Conservation (phyloP, 2,113 vertebrate species). For the Ammodramus savannarum region DNA sequence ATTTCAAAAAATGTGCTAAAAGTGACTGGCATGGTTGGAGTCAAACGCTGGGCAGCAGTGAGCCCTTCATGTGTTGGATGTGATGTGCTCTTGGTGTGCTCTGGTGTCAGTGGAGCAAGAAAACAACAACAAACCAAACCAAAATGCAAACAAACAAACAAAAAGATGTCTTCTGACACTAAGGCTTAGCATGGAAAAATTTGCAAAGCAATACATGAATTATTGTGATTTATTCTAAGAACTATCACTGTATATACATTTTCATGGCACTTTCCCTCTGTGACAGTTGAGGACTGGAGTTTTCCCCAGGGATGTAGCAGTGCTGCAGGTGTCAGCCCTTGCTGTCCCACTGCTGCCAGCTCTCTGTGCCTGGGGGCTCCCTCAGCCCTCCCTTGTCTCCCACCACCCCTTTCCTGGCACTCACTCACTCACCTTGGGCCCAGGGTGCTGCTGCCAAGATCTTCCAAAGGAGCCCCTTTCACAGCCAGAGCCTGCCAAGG, state of each 20-base stretch:
- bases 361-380: neutral
- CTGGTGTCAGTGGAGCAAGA: neutral
- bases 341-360: neutral
- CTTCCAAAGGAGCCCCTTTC: neutral
- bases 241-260: neutral
- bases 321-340: neutral
- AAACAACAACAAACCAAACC: neutral
- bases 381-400: neutral
- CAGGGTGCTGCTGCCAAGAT: neutral
- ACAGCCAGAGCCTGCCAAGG: neutral
- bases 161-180: neutral
- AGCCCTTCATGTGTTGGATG: neutral
- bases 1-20: neutral
- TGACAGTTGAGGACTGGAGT: neutral
- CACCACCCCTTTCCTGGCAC: accelerated
- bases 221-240: neutral
- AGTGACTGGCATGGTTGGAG: neutral
- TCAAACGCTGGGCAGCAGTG: accelerated
- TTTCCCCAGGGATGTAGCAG: neutral
- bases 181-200: neutral
- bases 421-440: accelerated
- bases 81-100: neutral
- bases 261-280: neutral
- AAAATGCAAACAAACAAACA: neutral
- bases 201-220: neutral